Percentiles rank a stretch among this genome's conserved stretches.
Evolutionary conservation across 2,888 invertebrate species (phyloP).

Genomic region (Chrysolina haemoptera): DNA sequence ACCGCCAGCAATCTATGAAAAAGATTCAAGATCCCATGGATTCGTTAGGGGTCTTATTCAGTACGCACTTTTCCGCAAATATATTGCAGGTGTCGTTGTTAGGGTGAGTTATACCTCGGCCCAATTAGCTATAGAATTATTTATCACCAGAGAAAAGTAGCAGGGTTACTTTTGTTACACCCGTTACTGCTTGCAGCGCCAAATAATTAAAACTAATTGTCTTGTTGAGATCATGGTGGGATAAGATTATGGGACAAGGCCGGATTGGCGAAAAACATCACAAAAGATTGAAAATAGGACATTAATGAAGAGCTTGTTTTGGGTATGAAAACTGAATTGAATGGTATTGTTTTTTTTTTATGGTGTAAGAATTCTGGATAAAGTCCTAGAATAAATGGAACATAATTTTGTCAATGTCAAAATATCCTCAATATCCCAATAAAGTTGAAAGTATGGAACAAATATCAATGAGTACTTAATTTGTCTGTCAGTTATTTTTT

Average conservation of each 20-base stretch:
- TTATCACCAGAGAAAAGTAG: slow-evolving; percentile 54
- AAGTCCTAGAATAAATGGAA: too few species aligned
- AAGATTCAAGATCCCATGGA: not conserved
- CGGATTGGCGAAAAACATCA: slow-evolving; percentile 35
- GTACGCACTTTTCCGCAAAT: not conserved
- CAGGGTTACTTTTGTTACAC: slow-evolving; percentile 19
- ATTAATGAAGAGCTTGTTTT: too few species aligned
- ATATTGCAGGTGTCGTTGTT: slow-evolving; percentile 10
- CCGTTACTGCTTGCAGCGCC: slow-evolving; percentile 14
- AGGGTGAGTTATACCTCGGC: slow-evolving; percentile 22
- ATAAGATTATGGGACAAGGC: slow-evolving; percentile 45
- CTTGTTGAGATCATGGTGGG: slow-evolving; percentile 58
- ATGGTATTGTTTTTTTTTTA: too few species aligned
- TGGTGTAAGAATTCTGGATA: too few species aligned
- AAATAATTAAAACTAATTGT: slow-evolving; percentile 65
- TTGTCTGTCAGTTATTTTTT: too few species aligned
- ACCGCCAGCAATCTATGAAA: too few species aligned
- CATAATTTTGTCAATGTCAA: too few species aligned
- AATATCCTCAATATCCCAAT: too few species aligned
- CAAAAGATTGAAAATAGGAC: slow-evolving; percentile 13
- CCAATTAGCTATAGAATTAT: slow-evolving; percentile 61
- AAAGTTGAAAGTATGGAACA: too few species aligned
- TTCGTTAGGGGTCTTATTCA: not conserved
- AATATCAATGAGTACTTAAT: too few species aligned
- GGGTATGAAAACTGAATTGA: too few species aligned